Percentiles rank a stretch among this genome's conserved stretches.
phyloP scores from a whole-genome alignment of 2,888 invertebrate species.

The Yponomeuta cagnagella region DNA sequence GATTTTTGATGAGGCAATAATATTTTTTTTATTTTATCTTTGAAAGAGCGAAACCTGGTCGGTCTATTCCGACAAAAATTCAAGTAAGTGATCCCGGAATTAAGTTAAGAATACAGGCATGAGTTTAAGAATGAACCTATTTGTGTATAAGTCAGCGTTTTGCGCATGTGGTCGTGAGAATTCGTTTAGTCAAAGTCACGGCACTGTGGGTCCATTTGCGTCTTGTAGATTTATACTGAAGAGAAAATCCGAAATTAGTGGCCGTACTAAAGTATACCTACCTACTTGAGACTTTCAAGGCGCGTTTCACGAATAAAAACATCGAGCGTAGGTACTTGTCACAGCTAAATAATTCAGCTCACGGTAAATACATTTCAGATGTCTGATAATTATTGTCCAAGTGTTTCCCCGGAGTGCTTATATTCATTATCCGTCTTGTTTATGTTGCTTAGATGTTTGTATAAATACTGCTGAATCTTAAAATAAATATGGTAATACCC shows the following conservation, averaged over 20 bases:
- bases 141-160: no score
- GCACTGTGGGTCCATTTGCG: background rate
- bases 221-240: background rate
- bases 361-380: background rate
- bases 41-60: no score
- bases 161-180: no score
- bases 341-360: background rate
- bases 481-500: no score
- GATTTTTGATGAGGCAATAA: no score
- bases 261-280: background rate
- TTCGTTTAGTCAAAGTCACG: background rate
- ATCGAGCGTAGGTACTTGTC: background rate
- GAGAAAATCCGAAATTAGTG: constrained; percentile 6
- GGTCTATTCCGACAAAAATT: no score
- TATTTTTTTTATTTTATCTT: no score
- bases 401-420: background rate
- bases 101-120: no score
- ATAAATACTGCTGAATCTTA: no score
- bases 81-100: no score
- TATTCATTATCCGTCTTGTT: background rate
- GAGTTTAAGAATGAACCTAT: no score
- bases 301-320: constrained; percentile 10
- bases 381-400: background rate
- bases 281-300: background rate
- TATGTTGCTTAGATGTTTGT: no score